Evolutionary conservation across 1,140 invertebrate species (phyloP).

Genomic region (Brachionus paranguensis): DNA sequence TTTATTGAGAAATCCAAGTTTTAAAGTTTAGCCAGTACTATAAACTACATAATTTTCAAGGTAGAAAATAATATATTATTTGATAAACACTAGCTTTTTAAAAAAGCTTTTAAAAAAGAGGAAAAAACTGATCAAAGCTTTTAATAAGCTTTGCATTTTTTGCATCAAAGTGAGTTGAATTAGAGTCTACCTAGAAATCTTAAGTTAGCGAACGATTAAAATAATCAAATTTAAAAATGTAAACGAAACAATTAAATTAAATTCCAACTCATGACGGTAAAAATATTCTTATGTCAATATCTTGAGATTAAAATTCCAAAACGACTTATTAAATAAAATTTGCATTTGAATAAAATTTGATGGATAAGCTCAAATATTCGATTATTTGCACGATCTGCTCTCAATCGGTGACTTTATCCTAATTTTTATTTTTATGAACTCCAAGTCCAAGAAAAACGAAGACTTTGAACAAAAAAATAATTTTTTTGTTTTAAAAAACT

Average conservation of each 20-base stretch:
- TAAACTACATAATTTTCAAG: neutral
- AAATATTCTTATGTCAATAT: slow-evolving; percentile 12
- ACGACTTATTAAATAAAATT: neutral
- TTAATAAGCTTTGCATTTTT: neutral
- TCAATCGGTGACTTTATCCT: neutral
- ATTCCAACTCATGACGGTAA: neutral
- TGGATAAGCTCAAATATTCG: neutral
- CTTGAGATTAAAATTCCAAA: neutral
- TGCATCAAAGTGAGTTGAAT: neutral
- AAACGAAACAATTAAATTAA: slow-evolving; percentile 7
- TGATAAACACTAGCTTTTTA: neutral
- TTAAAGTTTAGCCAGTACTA: neutral
- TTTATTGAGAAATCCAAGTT: neutral
- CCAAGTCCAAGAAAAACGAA: neutral
- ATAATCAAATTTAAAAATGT: neutral
- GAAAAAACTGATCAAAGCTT: neutral
- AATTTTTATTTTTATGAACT: neutral
- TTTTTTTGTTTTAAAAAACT: slow-evolving; percentile 1
- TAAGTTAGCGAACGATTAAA: neutral
- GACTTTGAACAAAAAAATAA: neutral
- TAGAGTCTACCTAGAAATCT: neutral
- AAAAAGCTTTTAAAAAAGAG: neutral
- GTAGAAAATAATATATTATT: neutral
- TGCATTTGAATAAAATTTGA: slow-evolving; percentile 12
- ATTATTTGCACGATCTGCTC: neutral